Evolutionary conservation across 1,140 invertebrate species (phyloP), one percentile per base, ranked within the genome.

Genomic region (Triops cancriformis): DNA sequence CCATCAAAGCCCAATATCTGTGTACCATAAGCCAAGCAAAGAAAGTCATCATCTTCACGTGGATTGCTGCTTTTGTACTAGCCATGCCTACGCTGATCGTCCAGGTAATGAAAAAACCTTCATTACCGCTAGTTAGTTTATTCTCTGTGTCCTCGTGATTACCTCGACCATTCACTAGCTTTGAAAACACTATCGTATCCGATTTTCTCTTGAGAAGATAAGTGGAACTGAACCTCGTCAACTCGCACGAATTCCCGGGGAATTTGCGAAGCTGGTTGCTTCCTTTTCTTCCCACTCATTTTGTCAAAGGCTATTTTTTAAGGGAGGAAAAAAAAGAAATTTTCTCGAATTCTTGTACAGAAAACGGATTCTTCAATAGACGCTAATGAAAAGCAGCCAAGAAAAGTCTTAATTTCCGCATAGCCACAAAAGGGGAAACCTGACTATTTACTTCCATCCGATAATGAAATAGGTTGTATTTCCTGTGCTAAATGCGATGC

Each of bases 1-100:
- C 91, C 1, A 91, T 93, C 87, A 88, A 87, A 81, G 90, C 91
- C 14, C 89, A 91, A 80, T 92, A 91, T 81, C 87, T 89, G 9
- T 92, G 91, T 79, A 91, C 90, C 0, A 88, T 90, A 72, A 89
- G 89, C 79, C 89, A 91, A 80, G 90, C 91, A 0, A 87, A 88
- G 79, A 87, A 86, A 79, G 89, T 90, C 72, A 89, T 91, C 74
- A 80, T 88, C 37, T 81, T 87, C n/a, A 89, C 88, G 10, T 92
- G 91, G 91, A 79, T 88, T 0, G 79, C 87, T 3, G 88, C 91
- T 1, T 86, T 90, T 79, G 78, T 90, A 12, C 81, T 90, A 1
- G 89, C 88, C 10, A 82, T 87, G 41, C 90, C 90, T 26, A 89
- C 88, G 28, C 81, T 89, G 28, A 85, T 88, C 80, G 84, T 86